Base-by-base conservation (phyloP, 2,888 invertebrate species). In the Rosalia funebris region DNA sequence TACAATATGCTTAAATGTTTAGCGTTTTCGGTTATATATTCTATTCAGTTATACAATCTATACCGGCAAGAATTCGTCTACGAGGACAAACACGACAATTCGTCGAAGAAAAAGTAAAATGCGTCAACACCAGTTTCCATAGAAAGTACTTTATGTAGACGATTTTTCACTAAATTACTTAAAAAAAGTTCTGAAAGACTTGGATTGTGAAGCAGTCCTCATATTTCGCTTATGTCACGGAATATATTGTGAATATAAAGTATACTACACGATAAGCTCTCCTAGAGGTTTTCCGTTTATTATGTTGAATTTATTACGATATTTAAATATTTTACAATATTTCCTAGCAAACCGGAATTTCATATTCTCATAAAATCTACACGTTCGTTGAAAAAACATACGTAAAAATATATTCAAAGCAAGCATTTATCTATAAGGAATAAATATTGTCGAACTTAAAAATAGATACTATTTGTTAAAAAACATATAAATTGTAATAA, bases 1-100 rank as follows among this genome's bases (percentile, higher is more conserved):
- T n/a, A n/a, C n/a, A n/a, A n/a, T n/a, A n/a, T n/a, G n/a, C n/a
- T n/a, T n/a, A n/a, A n/a, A n/a, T n/a, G n/a, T n/a, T n/a, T n/a
- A n/a, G n/a, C n/a, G n/a, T 31, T 58, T 47, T 16, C 12, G 56
- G 60, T 54, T 47, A 14, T 50, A 37, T 65, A 64, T 58, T 57
- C 63, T 52, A 57, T 47, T 61, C 58, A 61, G 59, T 60, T 64
- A 32, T 44, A 44, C 34, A 44, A 42, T 19, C 36, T 25, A 12
- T 34, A 20, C 47, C 44, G 34, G 14, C 19, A 12, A 11, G 44
- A 44, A 54, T 54, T 44, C 42, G 44, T 54, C 54, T 54, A 9
- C 5, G 19, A 44, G 44, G 54, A 44, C 54, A 54, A 54, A 54
- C 54, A 54, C 54, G 44, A 54, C 44, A 42, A 54, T 54, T 54